phyloP scores from a whole-genome alignment of 2,888 invertebrate species.

The Gibbula magus region DNA sequence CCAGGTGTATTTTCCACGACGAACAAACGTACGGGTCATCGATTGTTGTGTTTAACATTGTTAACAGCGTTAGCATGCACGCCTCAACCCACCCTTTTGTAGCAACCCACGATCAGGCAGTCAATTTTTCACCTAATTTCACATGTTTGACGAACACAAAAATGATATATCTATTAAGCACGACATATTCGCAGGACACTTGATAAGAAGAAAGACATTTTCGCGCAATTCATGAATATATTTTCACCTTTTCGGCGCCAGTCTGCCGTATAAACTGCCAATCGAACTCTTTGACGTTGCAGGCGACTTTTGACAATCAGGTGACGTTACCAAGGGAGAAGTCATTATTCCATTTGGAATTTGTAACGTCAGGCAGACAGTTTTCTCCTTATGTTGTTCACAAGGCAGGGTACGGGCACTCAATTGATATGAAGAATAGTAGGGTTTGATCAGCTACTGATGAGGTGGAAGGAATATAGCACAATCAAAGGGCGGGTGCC shows the following conservation, averaged over 20 bases:
- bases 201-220: background rate
- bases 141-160: background rate
- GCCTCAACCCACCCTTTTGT: background rate
- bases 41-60: background rate
- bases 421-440: background rate
- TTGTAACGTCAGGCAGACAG: background rate
- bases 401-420: background rate
- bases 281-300: background rate
- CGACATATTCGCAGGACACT: background rate
- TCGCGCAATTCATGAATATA: background rate
- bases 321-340: slow-evolving; percentile 1
- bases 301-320: background rate
- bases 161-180: background rate
- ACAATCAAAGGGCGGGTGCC: slow-evolving; percentile 8
- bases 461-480: background rate
- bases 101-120: background rate
- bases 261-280: background rate
- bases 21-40: background rate
- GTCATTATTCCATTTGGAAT: slow-evolving; percentile 2
- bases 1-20: background rate
- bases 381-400: background rate
- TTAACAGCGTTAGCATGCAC: background rate
- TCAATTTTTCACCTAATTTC: slow-evolving; percentile 4
- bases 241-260: slow-evolving; percentile 1
- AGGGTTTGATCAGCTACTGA: background rate